Evolutionary conservation across 2,888 invertebrate genomes (phyloP), one percentile per base, ranked within the genome.

Genomic region (Ferrisia virgata): DNA sequence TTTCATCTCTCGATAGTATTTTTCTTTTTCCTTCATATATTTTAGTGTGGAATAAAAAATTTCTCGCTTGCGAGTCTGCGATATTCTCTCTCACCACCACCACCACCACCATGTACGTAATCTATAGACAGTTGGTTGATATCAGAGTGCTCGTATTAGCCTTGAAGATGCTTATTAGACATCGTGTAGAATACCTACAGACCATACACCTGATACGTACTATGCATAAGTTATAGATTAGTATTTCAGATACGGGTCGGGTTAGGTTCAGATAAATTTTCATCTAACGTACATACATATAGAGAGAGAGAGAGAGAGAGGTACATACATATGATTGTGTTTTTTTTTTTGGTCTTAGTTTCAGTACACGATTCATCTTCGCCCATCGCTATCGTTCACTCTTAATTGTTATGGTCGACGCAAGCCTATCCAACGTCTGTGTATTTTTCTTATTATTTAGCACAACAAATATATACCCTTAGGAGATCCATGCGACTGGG

Each of bases 351-450:
- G n/a, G n/a, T n/a, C n/a, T n/a, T n/a, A n/a, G n/a, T n/a, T n/a
- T n/a, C n/a, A n/a, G n/a, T n/a, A n/a, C n/a, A n/a, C n/a, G n/a
- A n/a, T n/a, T 53, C 53, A 5, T n/a, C 47, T 53, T 18, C 53
- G 8, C 53, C 1, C 22, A 53, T 18, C 18, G n/a, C 43, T 43
- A 3, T 1, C n/a, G n/a, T 43, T n/a, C 43, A 22, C 22, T 47
- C 47, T 18, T 64, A 64, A 64, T 64, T 64, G 64, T n/a, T n/a
- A n/a, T 28, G 64, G 64, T 64, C 64, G 64, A 53, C 53, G 53
- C 53, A n/a, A n/a, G n/a, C n/a, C n/a, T n/a, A n/a, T 39, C 39
- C 39, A 11, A 5, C 39, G 39, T 0, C 0, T 15, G 64, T 64
- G 13, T 25, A 28, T 31, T 13, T 25, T 64, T 13, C 28, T 64